Evolutionary conservation across 2,888 invertebrate species (phyloP).

Genomic region (Siphlonurus alternatus): DNA sequence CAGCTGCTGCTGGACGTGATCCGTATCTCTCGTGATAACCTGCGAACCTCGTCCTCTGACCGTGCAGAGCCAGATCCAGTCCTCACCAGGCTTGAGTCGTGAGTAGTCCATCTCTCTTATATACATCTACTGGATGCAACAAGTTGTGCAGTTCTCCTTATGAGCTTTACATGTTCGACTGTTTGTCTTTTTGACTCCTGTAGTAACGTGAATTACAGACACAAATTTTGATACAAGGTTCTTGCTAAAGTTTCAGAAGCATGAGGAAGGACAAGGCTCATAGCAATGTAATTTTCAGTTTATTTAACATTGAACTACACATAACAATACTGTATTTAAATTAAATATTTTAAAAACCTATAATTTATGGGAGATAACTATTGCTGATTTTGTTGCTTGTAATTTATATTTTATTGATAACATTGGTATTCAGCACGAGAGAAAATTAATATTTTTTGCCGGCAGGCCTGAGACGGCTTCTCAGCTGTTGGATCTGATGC

Average conservation of each 20-base stretch:
- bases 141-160: not conserved
- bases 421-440: too few relatives aligned
- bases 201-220: too few relatives aligned
- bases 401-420: too few relatives aligned
- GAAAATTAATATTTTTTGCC: conserved; percentile 14
- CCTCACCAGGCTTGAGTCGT: conserved; percentile 56
- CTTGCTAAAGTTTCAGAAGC: too few relatives aligned
- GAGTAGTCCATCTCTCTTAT: conserved; percentile 23
- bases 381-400: too few relatives aligned
- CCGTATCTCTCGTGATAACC: conserved; percentile 41
- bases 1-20: conserved; percentile 79
- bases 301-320: too few relatives aligned
- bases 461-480: conserved; percentile 44
- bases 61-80: conserved; percentile 52
- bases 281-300: too few relatives aligned
- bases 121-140: not conserved
- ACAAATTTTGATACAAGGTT: too few relatives aligned
- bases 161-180: not conserved
- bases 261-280: too few relatives aligned
- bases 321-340: too few relatives aligned
- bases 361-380: too few relatives aligned
- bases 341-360: too few relatives aligned
- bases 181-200: not conserved
- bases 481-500: conserved; percentile 55
- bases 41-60: conserved; percentile 29